Evolutionary conservation across 2,113 vertebrate species (phyloP), one percentile per base, ranked within the genome.

Genomic region (Pedetes capensis): DNA sequence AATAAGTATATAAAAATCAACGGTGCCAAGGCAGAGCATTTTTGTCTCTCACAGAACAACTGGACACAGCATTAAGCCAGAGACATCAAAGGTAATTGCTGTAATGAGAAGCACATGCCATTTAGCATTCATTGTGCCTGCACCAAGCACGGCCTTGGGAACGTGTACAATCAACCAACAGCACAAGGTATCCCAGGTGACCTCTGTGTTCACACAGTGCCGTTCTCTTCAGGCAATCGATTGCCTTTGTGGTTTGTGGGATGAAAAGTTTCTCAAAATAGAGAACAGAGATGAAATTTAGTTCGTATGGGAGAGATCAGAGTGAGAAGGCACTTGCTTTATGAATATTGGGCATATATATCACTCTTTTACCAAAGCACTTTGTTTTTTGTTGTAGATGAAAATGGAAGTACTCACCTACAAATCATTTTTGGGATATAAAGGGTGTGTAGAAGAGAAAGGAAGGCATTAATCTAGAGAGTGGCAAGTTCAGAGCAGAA

Each of bases 11-110:
- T 78, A 89, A 78, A 89, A 93, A 96, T 42, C 81, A 94, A 87
- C 79, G 76, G 37, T 87, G 83, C 57, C 87, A 23, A 61, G 42
- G 39, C 13, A 88, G 2, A 29, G 9, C 4, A 39, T 84, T 96
- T 96, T 94, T 95, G 95, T 47, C 78, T 95, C 39, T 57, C 87
- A 66, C 47, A 96, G 90, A 95, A 82, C 81, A 95, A 95, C 10
- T 83, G 32, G 78, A 80, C 44, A 78, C 22, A 55, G 10, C 81
- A 75, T 93, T 89, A 74, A 91, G 1, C 29, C 57, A 22, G 61
- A 95, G 78, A 96, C 93, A 94, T 66, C 8, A 97, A 97, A 89
- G 69, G 66, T 95, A 94, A 97, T 94, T 94, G 32, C 25, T 9
- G 23, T 82, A 93, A 94, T 5, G 1, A 92, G 87, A 44, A 51